A percentile compares a stretch with the other conserved stretches of the same genome.
Conservation (phyloP, 1,140 invertebrate genomes). For the Trypoxylus dichotomus region DNA sequence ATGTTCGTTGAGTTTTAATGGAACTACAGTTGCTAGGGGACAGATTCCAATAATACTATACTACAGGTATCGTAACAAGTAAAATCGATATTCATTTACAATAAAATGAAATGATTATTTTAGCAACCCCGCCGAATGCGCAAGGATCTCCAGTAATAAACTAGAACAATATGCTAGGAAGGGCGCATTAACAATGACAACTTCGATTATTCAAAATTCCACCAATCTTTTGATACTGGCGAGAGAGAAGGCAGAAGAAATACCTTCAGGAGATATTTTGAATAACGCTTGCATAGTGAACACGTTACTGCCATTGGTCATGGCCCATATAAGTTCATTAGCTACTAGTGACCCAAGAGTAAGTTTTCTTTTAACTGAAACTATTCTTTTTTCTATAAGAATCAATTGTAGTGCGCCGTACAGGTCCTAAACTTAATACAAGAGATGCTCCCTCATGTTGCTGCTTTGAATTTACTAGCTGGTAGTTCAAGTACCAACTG, state of each 20-base stretch:
- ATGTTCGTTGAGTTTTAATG: conserved; percentile 92
- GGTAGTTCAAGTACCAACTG: conserved; percentile 40
- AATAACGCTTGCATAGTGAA: conserved; percentile 63
- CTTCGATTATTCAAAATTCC: conserved; percentile 72
- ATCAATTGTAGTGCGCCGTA: conserved; percentile 74
- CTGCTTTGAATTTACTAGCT: conserved; percentile 76
- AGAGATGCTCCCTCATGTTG: conserved; percentile 86
- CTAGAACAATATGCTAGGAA: conserved; percentile 73
- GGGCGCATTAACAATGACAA: conserved; percentile 71
- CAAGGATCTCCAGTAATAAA: conserved; percentile 66
- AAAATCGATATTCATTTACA: too few species aligned
- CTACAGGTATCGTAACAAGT: conserved; percentile 59
- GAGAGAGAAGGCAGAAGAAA: conserved; percentile 63
- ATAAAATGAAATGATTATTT: not conserved
- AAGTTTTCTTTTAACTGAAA: conserved; percentile 41
- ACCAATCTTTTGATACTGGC: conserved; percentile 73
- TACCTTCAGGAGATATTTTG: conserved; percentile 59
- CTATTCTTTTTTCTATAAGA: not conserved
- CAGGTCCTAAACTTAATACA: conserved; percentile 88
- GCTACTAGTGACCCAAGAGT: conserved; percentile 81
- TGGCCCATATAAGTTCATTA: conserved; percentile 80
- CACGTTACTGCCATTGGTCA: conserved; percentile 75
- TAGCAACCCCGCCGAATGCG: conserved; percentile 68
- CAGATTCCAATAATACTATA: conserved; percentile 95
- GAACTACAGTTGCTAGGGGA: conserved; percentile 89